These are phyloP conservation scores for Manis javanica DNA, from an alignment of 2,797 vertebrate species.

Conservation along the genomic window DNA sequence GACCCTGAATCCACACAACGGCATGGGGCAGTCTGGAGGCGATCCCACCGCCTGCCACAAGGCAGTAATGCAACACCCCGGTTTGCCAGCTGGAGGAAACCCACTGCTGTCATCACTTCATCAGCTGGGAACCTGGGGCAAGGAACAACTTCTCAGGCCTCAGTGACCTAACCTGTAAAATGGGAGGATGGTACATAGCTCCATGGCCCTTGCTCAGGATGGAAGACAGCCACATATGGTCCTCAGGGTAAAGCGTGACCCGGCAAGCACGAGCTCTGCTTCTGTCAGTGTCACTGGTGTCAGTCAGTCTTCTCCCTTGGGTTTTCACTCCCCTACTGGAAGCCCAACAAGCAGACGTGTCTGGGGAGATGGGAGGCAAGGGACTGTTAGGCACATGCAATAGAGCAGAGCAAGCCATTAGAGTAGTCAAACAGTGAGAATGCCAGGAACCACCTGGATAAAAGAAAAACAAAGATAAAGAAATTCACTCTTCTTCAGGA, in stretches of 20 bases:
- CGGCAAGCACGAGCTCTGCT: not conserved
- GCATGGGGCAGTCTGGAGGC: not conserved
- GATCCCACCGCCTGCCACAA: not conserved
- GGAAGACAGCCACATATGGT: not conserved
- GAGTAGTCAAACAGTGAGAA: not conserved
- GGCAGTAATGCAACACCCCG: not conserved
- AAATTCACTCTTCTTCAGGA: not conserved
- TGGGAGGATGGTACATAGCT: not conserved
- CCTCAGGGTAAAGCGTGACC: not conserved
- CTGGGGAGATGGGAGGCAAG: not conserved
- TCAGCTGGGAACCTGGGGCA: not conserved
- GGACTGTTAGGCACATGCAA: not conserved
- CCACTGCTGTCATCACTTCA: not conserved
- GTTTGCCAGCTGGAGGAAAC: not conserved
- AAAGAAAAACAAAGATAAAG: not conserved
- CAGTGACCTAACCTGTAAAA: not conserved
- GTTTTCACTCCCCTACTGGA: not conserved
- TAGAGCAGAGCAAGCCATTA: not conserved
- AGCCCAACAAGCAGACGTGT: not conserved
- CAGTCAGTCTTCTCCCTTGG: not conserved
- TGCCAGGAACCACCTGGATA: not conserved
- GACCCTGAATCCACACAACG: not conserved
- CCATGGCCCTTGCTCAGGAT: not conserved
- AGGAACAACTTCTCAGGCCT: not conserved
- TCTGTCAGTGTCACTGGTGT: fast-evolving